These are phyloP conservation scores for Celastrina argiolus DNA, from an alignment of 2,888 invertebrate species.

Conservation along the genomic window DNA sequence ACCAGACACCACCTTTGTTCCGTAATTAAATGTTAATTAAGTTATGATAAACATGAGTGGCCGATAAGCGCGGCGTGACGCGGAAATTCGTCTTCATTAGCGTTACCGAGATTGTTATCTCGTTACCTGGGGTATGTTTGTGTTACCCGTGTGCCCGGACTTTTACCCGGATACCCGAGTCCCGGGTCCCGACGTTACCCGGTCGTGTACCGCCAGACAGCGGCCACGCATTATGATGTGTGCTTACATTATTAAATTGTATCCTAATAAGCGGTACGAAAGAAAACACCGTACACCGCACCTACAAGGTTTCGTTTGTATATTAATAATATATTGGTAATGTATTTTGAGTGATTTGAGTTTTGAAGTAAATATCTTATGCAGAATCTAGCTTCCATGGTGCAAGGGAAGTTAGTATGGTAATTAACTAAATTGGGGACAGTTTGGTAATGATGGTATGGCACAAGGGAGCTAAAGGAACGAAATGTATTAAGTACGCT, in stretches of 20 bases:
- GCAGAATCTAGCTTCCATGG: too few species aligned
- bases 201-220: constrained; percentile 44
- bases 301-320: constrained; percentile 29
- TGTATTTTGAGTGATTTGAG: neutral
- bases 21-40: neutral
- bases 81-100: constrained; percentile 27
- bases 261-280: constrained; percentile 59
- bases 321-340: neutral
- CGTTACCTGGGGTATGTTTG: constrained; percentile 35
- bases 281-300: constrained; percentile 50
- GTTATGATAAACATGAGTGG: constrained; percentile 1
- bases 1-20: neutral
- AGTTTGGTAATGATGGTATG: too few species aligned
- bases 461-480: too few species aligned
- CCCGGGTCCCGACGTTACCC: constrained; percentile 27
- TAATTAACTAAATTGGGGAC: too few species aligned
- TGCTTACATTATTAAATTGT: constrained; percentile 60
- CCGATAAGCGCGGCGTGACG: constrained; percentile 9
- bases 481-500: too few species aligned
- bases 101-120: constrained; percentile 31
- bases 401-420: too few species aligned
- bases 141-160: constrained; percentile 33
- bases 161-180: constrained; percentile 49
- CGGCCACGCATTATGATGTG: constrained; percentile 62
- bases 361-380: neutral